Evolutionary conservation across 2,888 invertebrate genomes (phyloP), one percentile per base, ranked within the genome.

Genomic region (Ypsolopha scabrella): DNA sequence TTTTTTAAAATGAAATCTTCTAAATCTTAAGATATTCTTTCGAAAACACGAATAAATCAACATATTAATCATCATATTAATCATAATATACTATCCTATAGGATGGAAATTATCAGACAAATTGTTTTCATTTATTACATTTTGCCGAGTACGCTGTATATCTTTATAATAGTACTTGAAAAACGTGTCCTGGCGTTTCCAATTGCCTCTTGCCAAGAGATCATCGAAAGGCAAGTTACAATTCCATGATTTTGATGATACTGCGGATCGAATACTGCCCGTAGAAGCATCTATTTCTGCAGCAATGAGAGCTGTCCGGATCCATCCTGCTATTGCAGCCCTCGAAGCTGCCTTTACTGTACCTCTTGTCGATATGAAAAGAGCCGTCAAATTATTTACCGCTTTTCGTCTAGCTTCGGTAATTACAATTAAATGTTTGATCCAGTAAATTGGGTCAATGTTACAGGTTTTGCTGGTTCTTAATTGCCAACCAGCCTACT

Each of bases 401-500:
- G 33, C 8, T 24, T 34, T 14, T 41, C n/a, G 33, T 4, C 24
- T 24, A 24, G 24, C 24, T 49, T 35, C 36, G 52, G 41, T n/a
- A 11, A 41, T n/a, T 51, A 48, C 8, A 49, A 45, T 48, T 37
- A 46, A 8, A 51, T 49, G 33, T 57, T 48, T 54, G 52, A 57
- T 38, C 36, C 48, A 49, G 1, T 57, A 46, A 8, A 54, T 53
- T 11, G 14, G 4, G 44, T 57, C 48, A 13, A 58, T 53, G 37
- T 46, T 11, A 43, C 53, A 50, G 7, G 50, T 13, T 8, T 39
- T 7, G 44, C 55, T 56, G 6, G 33, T 4, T 0, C 36, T 7
- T 10, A 60, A 35, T 24, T 52, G 52, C 60, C 61, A 60, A 0
- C 56, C 59, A 1, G 60, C 59, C 34, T 47, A 9, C 35, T 10